These are phyloP conservation scores for Borostomias antarcticus DNA, from an alignment of 2,797 vertebrate genomes.

Conservation along the genomic window DNA sequence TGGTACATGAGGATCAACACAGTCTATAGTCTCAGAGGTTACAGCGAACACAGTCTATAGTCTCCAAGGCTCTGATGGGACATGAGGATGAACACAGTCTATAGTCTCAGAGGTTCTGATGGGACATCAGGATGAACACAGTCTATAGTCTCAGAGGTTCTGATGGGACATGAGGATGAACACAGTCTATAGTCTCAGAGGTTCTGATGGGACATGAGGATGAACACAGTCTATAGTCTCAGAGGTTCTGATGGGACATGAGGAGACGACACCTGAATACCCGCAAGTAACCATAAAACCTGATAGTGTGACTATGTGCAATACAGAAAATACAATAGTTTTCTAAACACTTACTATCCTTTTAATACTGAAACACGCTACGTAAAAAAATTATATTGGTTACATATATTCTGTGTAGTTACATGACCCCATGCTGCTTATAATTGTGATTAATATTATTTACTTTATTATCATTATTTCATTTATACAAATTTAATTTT, in stretches of 20 bases:
- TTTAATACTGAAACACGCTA: constrained; percentile 69
- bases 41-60: constrained; percentile 32
- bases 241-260: constrained; percentile 40
- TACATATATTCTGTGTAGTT: constrained; percentile 86
- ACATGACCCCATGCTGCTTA: constrained; percentile 91
- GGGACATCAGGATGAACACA: constrained; percentile 38
- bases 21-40: constrained; percentile 40
- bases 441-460: constrained; percentile 79
- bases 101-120: constrained; percentile 41
- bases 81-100: constrained; percentile 25
- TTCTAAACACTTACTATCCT: constrained; percentile 75
- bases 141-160: constrained; percentile 40
- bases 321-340: constrained; percentile 83
- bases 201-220: constrained; percentile 41
- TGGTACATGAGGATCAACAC: constrained; percentile 38
- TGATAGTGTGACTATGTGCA: constrained; percentile 92
- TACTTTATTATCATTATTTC: constrained; percentile 53
- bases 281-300: constrained; percentile 65
- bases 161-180: constrained; percentile 41
- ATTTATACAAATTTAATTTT: constrained; percentile 58
- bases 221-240: constrained; percentile 35
- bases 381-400: constrained; percentile 79
- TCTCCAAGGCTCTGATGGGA: too few relatives aligned
- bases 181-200: constrained; percentile 37
- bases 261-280: constrained; percentile 37